Base-by-base conservation (phyloP, 2,888 invertebrate species). In the Xanthorhoe spadicearia region DNA sequence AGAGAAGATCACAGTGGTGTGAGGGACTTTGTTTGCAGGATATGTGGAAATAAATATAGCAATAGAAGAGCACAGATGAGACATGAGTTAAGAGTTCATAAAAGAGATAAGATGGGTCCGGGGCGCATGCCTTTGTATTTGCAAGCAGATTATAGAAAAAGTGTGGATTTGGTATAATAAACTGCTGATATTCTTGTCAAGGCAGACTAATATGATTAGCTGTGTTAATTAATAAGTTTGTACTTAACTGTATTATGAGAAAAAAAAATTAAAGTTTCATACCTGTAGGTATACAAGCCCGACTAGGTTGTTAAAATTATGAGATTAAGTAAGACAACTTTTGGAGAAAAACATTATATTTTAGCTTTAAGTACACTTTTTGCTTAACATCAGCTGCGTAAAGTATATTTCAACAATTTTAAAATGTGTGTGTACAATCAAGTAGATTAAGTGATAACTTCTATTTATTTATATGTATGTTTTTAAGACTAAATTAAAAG, bases 61-160 rank as follows among this genome's bases (percentile, higher is more conserved):
- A 84, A 83, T 9, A 83, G 80, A 46, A 88, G 85, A 72, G 83
- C 84, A 10, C 64, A 88, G 3, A 86, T 87, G 87, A 82, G 86
- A 56, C 89, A 89, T 75, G 86, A 88, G 69, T 63, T 88, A 35
- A 77, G 82, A 56, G 84, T 88, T 2, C 89, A 89, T 59, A 89
- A 88, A 55, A 83, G 89, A 67, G 79, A 84, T 60, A 89, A 89
- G 72, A 81, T 88, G 83, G 77, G 82, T 0, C 86, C 83, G 70
- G 89, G 89, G 0, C 75, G 90, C 35, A 80, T 84, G 77, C 90
- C 91, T 13, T 72, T 89, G 58, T 90, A 91, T 76, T 77, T 90
- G 61, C 87, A 84, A 72, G 81, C 75, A 53, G 85, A 83, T 48
- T 67, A 63, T 28, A 60, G 38, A 60, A 63, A 60, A 23, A 38